Evolutionary conservation across 2,797 vertebrate species (phyloP).

Genomic region (Sebastes matsubarae): DNA sequence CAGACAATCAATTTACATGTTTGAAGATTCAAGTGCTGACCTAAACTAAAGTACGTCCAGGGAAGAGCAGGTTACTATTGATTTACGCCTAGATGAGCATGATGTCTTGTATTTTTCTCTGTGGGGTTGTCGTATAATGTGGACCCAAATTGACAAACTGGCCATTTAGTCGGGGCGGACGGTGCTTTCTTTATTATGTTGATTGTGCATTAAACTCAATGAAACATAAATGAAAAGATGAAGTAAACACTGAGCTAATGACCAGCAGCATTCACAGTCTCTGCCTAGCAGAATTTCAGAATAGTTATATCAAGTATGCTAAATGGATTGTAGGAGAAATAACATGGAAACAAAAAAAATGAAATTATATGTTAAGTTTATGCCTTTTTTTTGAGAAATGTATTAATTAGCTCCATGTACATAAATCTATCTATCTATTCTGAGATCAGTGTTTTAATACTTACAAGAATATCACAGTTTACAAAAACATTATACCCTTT

Average conservation of each 20-base stretch:
- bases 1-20: conserved; percentile 86
- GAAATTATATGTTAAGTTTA: neutral
- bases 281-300: neutral
- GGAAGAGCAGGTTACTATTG: conserved; percentile 83
- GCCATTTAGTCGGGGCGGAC: conserved; percentile 61
- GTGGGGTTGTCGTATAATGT: conserved; percentile 59
- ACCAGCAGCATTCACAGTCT: neutral
- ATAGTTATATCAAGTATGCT: neutral
- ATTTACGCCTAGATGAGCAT: conserved; percentile 81
- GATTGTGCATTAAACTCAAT: conserved; percentile 65
- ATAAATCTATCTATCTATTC: neutral
- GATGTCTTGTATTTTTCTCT: conserved; percentile 73
- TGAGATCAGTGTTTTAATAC: neutral
- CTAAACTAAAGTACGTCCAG: conserved; percentile 81
- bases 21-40: conserved; percentile 87
- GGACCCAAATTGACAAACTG: conserved; percentile 72
- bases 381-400: neutral
- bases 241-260: conserved; percentile 37
- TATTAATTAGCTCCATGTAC: neutral
- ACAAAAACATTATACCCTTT: neutral
- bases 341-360: neutral
- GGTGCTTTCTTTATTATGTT: conserved; percentile 63
- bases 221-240: conserved; percentile 50
- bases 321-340: neutral
- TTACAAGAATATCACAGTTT: neutral